phyloP scores from a whole-genome alignment of 2,113 vertebrate genomes.

The Caloenas nicobarica region DNA sequence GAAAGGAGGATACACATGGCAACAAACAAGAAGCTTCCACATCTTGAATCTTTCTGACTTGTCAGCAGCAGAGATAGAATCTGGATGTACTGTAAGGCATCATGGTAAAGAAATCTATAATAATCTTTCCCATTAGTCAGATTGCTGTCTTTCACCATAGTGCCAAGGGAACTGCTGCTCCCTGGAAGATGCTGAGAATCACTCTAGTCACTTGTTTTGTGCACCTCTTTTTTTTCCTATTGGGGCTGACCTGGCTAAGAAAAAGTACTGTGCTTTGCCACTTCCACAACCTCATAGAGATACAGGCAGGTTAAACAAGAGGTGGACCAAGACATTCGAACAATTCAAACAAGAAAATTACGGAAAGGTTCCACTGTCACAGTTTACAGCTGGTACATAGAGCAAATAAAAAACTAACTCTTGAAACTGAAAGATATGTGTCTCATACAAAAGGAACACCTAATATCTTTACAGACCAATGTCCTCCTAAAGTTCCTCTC shows the following conservation, averaged over 20 bases:
- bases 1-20: background rate
- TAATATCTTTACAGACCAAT: background rate
- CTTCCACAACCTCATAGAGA: background rate
- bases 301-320: background rate
- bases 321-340: background rate
- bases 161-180: background rate
- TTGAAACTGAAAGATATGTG: rapidly evolving
- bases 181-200: background rate
- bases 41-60: background rate
- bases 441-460: background rate
- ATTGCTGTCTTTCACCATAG: background rate
- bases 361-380: background rate
- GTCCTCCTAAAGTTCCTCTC: background rate
- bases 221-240: background rate
- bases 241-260: background rate
- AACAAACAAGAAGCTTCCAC: background rate
- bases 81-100: background rate
- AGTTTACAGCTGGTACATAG: background rate
- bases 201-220: background rate
- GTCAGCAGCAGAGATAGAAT: background rate
- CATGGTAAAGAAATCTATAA: background rate
- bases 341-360: background rate
- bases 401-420: background rate
- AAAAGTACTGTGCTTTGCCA: background rate
- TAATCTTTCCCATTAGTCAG: background rate